Evolutionary conservation across 2,797 vertebrate species (phyloP).

Genomic region (Rhodeus uyekii): DNA sequence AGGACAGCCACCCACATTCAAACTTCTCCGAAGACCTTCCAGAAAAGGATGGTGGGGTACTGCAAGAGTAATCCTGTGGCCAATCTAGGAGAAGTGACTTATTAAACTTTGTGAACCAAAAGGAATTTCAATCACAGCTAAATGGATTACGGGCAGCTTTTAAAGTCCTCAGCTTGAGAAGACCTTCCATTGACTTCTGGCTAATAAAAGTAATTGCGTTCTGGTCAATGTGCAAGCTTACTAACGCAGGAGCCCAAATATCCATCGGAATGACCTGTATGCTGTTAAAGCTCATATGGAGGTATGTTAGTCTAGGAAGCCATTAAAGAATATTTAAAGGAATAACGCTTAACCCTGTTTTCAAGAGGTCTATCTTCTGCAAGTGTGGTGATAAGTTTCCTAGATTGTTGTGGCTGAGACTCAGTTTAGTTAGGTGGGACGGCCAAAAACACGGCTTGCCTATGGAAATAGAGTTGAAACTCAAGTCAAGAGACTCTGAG

Average conservation of each 20-base stretch:
- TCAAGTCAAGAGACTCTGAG: constrained; percentile 79
- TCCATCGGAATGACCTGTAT: constrained; percentile 75
- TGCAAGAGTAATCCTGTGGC: constrained; percentile 78
- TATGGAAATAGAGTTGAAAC: constrained; percentile 74
- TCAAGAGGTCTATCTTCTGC: constrained; percentile 72
- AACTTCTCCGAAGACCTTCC: constrained; percentile 73
- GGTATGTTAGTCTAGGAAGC: constrained; percentile 73
- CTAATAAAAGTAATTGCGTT: constrained; percentile 76
- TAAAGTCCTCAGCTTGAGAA: constrained; percentile 69
- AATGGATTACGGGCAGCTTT: constrained; percentile 74
- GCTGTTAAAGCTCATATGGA: constrained; percentile 79
- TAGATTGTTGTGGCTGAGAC: constrained; percentile 78
- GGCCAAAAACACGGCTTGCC: constrained; percentile 70
- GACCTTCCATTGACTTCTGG: constrained; percentile 67
- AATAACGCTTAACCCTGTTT: constrained; percentile 77
- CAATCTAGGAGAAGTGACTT: constrained; percentile 77
- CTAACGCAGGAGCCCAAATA: constrained; percentile 60
- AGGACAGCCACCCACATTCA: constrained; percentile 72
- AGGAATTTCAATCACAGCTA: constrained; percentile 70
- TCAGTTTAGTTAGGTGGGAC: constrained; percentile 70
- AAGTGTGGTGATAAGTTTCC: constrained; percentile 75
- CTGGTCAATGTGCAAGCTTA: constrained; percentile 72
- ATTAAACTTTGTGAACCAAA: constrained; percentile 68
- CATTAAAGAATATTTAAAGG: constrained; percentile 53
- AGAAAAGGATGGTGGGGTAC: constrained; percentile 66